Conservation (phyloP, 1,140 invertebrate species). For the Conus betulinus region DNA sequence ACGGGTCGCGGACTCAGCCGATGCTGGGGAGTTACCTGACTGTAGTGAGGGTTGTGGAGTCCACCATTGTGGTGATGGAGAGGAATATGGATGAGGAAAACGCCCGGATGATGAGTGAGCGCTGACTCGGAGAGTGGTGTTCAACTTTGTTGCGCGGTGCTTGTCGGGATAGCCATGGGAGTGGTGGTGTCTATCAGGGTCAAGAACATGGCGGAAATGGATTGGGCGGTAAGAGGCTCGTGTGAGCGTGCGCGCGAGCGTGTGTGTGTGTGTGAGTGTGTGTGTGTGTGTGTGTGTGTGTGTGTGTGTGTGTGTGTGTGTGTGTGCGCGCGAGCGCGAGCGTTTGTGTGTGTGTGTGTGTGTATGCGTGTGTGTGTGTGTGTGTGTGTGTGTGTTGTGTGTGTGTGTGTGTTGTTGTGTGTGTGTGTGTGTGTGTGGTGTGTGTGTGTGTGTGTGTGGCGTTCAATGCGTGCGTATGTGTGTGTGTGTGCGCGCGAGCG, state of each 20-base stretch:
- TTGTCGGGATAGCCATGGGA: conserved; percentile 22
- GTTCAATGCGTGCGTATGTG: no score
- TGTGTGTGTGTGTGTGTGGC: no score
- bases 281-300: not conserved
- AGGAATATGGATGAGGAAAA: not conserved
- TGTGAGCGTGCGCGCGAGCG: not conserved
- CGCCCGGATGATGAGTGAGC: not conserved
- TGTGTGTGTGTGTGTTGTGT: no score
- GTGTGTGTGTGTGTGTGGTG: no score
- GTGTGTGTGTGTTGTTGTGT: no score
- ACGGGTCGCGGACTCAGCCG: not conserved
- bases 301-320: not conserved
- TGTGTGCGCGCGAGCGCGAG: not conserved
- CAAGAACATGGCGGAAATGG: conserved; percentile 45
- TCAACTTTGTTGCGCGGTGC: conserved; percentile 26
- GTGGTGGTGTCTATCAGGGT: conserved; percentile 26
- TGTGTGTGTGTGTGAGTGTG: not conserved
- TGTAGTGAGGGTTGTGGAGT: not conserved
- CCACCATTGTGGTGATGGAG: not conserved
- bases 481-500: no score
- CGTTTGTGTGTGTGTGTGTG: not conserved
- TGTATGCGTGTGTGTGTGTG: no score
- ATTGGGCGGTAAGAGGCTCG: conserved; percentile 11
- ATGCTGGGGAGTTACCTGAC: not conserved
- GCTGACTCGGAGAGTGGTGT: conserved; percentile 28